Conservation (phyloP, 2,113 vertebrate genomes). For the Corvus hawaiiensis region DNA sequence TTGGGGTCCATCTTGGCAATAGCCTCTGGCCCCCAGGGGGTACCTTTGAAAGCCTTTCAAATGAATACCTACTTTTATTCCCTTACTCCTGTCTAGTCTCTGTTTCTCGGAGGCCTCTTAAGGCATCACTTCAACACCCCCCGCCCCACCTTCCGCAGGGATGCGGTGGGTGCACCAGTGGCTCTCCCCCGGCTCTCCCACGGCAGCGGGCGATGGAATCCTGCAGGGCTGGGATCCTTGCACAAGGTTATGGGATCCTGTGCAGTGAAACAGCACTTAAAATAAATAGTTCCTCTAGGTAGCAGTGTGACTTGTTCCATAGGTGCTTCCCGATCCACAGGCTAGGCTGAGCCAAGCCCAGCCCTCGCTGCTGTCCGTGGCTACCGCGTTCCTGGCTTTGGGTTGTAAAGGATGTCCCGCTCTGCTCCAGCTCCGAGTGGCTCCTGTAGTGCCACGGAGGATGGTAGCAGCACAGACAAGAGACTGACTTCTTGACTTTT, state of each 20-base stretch:
- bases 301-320: too few relatives aligned
- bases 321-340: rapidly evolving
- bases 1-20: too few relatives aligned
- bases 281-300: background rate
- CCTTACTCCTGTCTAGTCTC: too few relatives aligned
- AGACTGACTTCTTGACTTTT: background rate
- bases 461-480: rapidly evolving
- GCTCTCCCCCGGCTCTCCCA: background rate
- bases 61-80: too few relatives aligned
- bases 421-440: rapidly evolving
- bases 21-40: too few relatives aligned
- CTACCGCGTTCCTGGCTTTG: background rate
- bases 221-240: background rate
- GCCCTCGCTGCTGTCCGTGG: background rate
- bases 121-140: too few relatives aligned
- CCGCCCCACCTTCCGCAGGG: too few relatives aligned
- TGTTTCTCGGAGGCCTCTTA: too few relatives aligned
- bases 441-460: too few relatives aligned
- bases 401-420: rapidly evolving
- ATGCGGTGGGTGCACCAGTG: rapidly evolving
- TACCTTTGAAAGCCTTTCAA: too few relatives aligned
- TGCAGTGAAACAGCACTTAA: background rate
- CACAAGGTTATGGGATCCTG: rapidly evolving
- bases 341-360: background rate
- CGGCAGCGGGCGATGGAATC: background rate